These are phyloP conservation scores for Leptinotarsa lineolata DNA, from an alignment of 1,140 invertebrate species.

Conservation along the genomic window DNA sequence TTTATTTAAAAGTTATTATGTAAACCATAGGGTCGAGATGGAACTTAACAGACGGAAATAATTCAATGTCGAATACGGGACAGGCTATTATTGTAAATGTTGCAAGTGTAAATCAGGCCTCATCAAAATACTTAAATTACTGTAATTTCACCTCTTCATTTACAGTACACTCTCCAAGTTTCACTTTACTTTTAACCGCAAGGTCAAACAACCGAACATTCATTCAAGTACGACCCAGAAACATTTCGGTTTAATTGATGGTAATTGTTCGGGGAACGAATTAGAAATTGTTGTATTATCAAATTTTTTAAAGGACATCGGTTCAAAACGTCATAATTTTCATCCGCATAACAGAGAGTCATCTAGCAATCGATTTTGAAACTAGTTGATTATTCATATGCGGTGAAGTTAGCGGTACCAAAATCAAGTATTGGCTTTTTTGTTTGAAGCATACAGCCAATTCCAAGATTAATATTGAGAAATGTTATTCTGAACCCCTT, in stretches of 20 bases:
- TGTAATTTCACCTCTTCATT: slow-evolving; percentile 4
- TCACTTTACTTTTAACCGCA: slow-evolving; percentile 18
- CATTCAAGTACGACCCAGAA: slow-evolving; percentile 15
- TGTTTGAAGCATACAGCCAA: too few species aligned
- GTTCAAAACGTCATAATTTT: slow-evolving; percentile 11
- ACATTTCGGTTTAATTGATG: not conserved
- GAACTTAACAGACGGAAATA: not conserved
- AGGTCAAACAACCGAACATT: slow-evolving; percentile 1
- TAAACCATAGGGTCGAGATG: slow-evolving; percentile 2
- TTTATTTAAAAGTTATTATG: slow-evolving; percentile 11
- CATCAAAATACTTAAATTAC: not conserved
- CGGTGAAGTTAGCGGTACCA: slow-evolving; percentile 2
- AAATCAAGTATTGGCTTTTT: too few species aligned
- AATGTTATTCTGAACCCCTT: too few species aligned
- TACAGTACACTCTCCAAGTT: slow-evolving; percentile 2
- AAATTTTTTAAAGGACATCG: not conserved
- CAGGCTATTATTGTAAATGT: too few species aligned
- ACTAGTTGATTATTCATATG: slow-evolving; percentile 1
- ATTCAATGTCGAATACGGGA: too few species aligned
- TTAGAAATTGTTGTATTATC: not conserved
- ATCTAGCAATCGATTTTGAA: slow-evolving; percentile 20
- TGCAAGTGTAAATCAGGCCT: not conserved
- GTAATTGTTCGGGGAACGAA: not conserved
- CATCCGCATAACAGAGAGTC: slow-evolving; percentile 20
- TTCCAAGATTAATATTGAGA: too few species aligned